A percentile compares a stretch with the other conserved stretches of the same genome.
Conservation (phyloP, 2,888 invertebrate species). For the Parnassius apollo region DNA sequence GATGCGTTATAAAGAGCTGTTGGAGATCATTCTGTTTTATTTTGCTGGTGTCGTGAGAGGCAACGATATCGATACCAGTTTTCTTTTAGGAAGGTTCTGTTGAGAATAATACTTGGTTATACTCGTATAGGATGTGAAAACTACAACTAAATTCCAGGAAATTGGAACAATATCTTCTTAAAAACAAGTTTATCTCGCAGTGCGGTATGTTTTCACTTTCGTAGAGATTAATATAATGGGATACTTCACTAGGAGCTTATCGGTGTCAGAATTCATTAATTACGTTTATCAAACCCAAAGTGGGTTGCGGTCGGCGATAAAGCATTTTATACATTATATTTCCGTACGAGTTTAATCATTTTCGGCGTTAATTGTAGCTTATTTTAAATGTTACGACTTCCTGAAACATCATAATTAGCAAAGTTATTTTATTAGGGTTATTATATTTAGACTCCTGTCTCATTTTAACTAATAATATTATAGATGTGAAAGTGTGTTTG, state of each 20-base stretch:
- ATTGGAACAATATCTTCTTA: conserved; percentile 42
- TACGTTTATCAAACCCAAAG: conserved; percentile 52
- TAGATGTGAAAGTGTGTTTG: no score
- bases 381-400: background rate
- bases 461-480: no score
- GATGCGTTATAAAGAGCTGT: no score
- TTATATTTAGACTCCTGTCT: no score
- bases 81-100: no score
- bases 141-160: conserved; percentile 41
- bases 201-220: conserved; percentile 62
- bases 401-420: background rate
- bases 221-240: conserved; percentile 48
- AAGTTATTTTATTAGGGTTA: no score
- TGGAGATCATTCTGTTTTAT: no score
- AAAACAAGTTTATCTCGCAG: conserved; percentile 50
- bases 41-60: no score
- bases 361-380: conserved; percentile 9
- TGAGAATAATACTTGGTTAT: no score
- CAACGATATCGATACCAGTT: no score
- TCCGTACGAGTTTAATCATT: conserved; percentile 22
- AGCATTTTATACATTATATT: conserved; percentile 32
- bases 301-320: conserved; percentile 43
- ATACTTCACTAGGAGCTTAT: conserved; percentile 46
- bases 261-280: conserved; percentile 67
- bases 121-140: background rate